These are phyloP conservation scores for Rhabdornis inornatus DNA, from an alignment of 2,113 vertebrate species.

Conservation along the genomic window DNA sequence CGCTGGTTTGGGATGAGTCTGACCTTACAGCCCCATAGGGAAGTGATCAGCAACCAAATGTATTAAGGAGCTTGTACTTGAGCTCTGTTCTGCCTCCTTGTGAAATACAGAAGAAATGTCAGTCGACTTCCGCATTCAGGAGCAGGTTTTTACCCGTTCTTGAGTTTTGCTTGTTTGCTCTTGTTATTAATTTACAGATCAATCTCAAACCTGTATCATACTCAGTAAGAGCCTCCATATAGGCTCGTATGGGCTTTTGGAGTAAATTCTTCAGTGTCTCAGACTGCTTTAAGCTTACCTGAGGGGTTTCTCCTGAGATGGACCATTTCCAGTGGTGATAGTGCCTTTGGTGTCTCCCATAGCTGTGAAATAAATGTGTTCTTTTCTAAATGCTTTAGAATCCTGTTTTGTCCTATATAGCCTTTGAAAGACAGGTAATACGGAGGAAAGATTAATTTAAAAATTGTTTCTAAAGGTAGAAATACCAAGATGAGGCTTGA, in stretches of 20 bases:
- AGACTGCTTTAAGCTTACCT: constrained; percentile 23
- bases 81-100: background rate
- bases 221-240: background rate
- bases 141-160: background rate
- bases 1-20: background rate
- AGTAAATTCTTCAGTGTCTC: background rate
- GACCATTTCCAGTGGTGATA: background rate
- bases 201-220: background rate
- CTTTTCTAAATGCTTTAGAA: background rate
- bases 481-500: background rate
- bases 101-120: background rate
- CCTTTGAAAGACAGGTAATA: background rate
- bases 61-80: rapidly evolving
- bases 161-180: background rate
- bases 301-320: background rate
- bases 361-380: constrained; percentile 3
- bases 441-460: background rate
- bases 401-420: background rate
- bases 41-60: background rate
- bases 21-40: background rate
- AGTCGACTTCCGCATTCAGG: background rate
- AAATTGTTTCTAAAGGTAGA: background rate
- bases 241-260: background rate
- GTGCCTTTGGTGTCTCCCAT: background rate
- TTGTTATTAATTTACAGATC: background rate